Conservation (phyloP, 2,113 vertebrate genomes). For the Phoenicopterus ruber region DNA sequence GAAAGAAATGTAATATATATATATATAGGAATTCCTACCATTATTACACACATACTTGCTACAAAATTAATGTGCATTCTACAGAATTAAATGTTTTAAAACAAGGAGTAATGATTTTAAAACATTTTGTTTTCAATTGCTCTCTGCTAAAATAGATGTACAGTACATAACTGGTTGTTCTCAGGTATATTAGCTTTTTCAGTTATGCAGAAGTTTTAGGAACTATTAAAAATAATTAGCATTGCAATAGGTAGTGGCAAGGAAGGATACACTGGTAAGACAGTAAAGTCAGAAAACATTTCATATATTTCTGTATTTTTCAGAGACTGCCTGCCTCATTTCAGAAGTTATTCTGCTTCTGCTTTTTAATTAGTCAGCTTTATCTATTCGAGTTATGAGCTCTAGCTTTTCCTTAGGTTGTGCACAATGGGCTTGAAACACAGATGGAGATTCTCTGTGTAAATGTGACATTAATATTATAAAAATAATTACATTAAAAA, state of each 20-base stretch:
- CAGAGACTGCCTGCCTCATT: not conserved
- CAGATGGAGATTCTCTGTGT: not conserved
- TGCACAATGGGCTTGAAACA: not conserved
- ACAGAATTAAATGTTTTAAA: not conserved
- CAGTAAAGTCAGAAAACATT: not conserved
- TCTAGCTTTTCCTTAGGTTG: not conserved
- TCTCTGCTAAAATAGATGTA: not conserved
- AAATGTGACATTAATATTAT: not conserved
- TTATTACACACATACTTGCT: not conserved
- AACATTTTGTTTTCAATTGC: not conserved
- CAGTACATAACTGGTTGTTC: not conserved
- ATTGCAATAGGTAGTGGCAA: not conserved
- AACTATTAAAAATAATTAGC: not conserved
- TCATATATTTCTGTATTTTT: not conserved
- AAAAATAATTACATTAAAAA: not conserved
- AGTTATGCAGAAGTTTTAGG: not conserved
- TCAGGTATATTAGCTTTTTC: not conserved
- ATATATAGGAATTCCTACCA: not conserved
- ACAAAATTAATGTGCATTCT: not conserved
- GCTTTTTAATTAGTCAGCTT: not conserved
- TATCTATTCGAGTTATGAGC: not conserved
- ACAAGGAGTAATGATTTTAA: not conserved
- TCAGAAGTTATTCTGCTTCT: not conserved
- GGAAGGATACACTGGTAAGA: not conserved
- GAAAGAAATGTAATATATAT: not conserved